Percentiles rank a stretch among this genome's conserved stretches.
Conservation (phyloP, 2,888 invertebrate genomes). For the Tubulanus polymorphus region DNA sequence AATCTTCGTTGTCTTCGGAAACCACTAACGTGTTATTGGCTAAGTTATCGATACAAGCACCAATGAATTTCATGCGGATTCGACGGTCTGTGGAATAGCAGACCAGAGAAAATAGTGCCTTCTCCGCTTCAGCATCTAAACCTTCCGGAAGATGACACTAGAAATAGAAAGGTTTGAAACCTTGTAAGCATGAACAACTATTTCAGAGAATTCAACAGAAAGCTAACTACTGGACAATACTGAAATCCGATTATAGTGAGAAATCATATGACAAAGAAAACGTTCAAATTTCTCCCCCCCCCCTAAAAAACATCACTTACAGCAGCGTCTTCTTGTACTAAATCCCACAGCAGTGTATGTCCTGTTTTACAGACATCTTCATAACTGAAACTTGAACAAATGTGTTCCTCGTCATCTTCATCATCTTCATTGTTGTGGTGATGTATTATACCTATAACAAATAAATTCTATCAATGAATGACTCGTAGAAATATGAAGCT, state of each 20-base stretch:
- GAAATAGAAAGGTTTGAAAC: too few relatives aligned
- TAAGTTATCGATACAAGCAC: conserved; percentile 86
- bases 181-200: too few relatives aligned
- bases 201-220: too few relatives aligned
- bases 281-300: too few relatives aligned
- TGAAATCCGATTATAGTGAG: too few relatives aligned
- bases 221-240: too few relatives aligned
- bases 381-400: conserved; percentile 39
- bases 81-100: conserved; percentile 80
- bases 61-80: conserved; percentile 89
- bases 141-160: conserved; percentile 84
- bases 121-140: conserved; percentile 87
- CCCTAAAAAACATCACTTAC: conserved; percentile 34
- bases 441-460: conserved; percentile 25
- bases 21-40: conserved; percentile 68
- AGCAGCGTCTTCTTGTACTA: conserved; percentile 69
- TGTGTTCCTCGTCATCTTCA: not conserved
- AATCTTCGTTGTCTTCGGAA: not conserved
- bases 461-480: too few relatives aligned
- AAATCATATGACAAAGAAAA: too few relatives aligned
- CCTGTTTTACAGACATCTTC: conserved; percentile 78
- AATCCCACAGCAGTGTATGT: conserved; percentile 88
- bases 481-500: too few relatives aligned
- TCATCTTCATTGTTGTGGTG: conserved; percentile 28
- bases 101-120: conserved; percentile 80